A percentile compares a stretch with the other conserved stretches of the same genome.
phyloP scores from a whole-genome alignment of 2,113 vertebrate species.

The Pheucticus melanocephalus region DNA sequence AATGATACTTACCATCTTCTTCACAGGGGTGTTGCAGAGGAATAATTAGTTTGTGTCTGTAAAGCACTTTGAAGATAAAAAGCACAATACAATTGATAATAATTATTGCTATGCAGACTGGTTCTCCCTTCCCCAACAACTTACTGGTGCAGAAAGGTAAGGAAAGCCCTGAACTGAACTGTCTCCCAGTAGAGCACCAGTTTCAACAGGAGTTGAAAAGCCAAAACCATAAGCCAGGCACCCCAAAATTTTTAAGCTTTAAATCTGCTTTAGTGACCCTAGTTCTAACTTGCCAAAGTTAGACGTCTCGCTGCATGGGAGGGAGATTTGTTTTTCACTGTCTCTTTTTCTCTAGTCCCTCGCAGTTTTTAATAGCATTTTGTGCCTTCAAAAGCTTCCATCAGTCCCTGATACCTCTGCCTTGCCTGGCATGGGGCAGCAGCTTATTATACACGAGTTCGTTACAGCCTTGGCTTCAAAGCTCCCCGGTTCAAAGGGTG shows the following conservation, averaged over 20 bases:
- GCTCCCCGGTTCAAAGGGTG: slow-evolving; percentile 56
- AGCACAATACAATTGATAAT: slow-evolving; percentile 68
- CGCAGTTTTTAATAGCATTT: slow-evolving; percentile 53
- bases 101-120: slow-evolving; percentile 58
- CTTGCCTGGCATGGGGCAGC: slow-evolving; percentile 61
- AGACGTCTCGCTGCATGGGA: background rate
- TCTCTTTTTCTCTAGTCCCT: slow-evolving; percentile 10
- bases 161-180: slow-evolving; percentile 16
- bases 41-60: slow-evolving; percentile 70
- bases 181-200: background rate
- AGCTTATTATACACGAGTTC: slow-evolving; percentile 65
- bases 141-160: slow-evolving; percentile 11
- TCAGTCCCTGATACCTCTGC: slow-evolving; percentile 42
- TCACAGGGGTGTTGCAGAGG: slow-evolving; percentile 60
- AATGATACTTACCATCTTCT: slow-evolving; percentile 66
- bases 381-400: slow-evolving; percentile 58
- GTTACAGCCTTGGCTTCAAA: slow-evolving; percentile 60
- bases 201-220: background rate
- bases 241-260: background rate
- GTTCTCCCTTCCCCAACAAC: slow-evolving; percentile 33
- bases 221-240: background rate
- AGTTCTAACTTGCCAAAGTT: slow-evolving; percentile 6
- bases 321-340: slow-evolving; percentile 27
- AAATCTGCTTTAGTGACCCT: background rate
- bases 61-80: slow-evolving; percentile 70